Conservation (phyloP, 2,113 vertebrate genomes). For the Caretta caretta region DNA sequence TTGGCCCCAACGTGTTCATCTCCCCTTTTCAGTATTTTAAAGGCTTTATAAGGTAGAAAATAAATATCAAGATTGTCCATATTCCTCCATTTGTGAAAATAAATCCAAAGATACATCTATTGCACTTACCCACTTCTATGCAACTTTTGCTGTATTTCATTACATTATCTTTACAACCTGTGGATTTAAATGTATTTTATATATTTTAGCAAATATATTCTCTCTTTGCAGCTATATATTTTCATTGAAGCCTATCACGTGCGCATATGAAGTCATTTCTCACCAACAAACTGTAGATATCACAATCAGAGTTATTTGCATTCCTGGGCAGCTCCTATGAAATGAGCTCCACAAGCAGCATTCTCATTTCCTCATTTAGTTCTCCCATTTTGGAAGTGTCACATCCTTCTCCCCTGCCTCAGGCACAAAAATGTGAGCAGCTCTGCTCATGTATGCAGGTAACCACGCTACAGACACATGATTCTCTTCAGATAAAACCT, state of each 20-base stretch:
- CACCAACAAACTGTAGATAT: neutral
- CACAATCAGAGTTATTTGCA: neutral
- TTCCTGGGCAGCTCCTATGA: neutral
- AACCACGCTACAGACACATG: neutral
- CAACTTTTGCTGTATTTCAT: conserved; percentile 60
- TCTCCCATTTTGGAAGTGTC: neutral
- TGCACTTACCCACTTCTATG: conserved; percentile 39
- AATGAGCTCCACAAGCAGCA: neutral
- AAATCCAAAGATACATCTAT: neutral
- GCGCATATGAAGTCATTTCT: neutral
- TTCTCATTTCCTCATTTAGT: neutral
- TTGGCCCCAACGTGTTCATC: neutral
- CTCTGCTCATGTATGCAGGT: neutral
- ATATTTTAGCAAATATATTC: conserved; percentile 14
- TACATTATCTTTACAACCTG: conserved; percentile 55
- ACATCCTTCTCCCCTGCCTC: neutral
- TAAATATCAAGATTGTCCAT: neutral
- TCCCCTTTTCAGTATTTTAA: neutral
- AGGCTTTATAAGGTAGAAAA: neutral
- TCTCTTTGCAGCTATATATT: neutral
- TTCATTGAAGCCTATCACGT: neutral
- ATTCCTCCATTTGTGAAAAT: neutral
- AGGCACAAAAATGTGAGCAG: rapidly evolving
- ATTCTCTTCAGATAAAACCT: neutral
- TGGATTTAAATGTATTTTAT: conserved; percentile 43